Conservation (phyloP, 2,888 invertebrate species). For the Caenorhabditis sp. region DNA sequence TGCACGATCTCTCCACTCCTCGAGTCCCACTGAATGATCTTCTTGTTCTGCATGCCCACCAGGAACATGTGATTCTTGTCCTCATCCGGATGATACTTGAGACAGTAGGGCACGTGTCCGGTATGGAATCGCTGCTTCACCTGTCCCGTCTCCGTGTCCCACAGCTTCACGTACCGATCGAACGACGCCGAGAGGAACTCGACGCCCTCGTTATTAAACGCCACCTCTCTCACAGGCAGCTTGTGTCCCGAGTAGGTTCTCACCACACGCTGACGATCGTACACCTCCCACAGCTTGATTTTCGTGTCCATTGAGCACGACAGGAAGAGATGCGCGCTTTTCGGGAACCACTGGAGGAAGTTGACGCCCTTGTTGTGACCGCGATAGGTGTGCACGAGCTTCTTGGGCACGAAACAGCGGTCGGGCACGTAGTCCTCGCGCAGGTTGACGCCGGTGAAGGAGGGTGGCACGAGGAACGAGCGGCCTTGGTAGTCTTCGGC, state of each 20-base stretch:
- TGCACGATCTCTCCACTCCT: constrained; percentile 92
- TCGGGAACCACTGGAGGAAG: constrained; percentile 95
- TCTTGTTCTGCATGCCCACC: constrained; percentile 96
- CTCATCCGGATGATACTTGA: constrained; percentile 97
- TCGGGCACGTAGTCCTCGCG: constrained; percentile 93
- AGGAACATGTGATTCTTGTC: constrained; percentile 98
- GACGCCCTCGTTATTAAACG: constrained; percentile 95
- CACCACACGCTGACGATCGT: constrained; percentile 93
- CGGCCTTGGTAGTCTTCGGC: constrained; percentile 96
- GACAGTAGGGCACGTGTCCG: constrained; percentile 97
- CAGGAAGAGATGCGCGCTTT: constrained; percentile 94
- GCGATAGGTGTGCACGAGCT: constrained; percentile 86
- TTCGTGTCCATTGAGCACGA: constrained; percentile 98
- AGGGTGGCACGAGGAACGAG: constrained; percentile 94
- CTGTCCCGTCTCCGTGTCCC: constrained; percentile 97
- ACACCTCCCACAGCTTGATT: constrained; percentile 95
- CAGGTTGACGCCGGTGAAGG: constrained; percentile 93
- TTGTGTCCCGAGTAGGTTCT: constrained; percentile 96
- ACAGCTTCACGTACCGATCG: constrained; percentile 96
- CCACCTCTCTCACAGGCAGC: constrained; percentile 93
- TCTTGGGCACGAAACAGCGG: constrained; percentile 76
- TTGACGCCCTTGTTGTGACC: constrained; percentile 98
- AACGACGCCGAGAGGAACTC: constrained; percentile 96
- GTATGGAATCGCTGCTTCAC: constrained; percentile 90
- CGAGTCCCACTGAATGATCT: constrained; percentile 99